These are phyloP conservation scores for Ectropis crepuscularia DNA, from an alignment of 2,888 invertebrate species.

Conservation along the genomic window DNA sequence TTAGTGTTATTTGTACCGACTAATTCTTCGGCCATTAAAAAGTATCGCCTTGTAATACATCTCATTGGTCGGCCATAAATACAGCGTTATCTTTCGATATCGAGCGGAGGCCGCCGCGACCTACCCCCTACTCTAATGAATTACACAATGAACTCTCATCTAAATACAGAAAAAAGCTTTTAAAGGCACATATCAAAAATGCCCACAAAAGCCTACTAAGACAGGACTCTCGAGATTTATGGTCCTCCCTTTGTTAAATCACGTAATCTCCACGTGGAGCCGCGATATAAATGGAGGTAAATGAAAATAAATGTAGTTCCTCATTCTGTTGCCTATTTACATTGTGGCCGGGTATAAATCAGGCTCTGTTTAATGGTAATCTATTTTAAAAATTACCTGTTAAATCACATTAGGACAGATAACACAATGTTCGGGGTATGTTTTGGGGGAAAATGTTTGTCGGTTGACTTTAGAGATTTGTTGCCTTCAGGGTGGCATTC, in stretches of 20 bases:
- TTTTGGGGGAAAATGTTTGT: constrained; percentile 76
- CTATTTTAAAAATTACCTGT: constrained; percentile 82
- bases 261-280: constrained; percentile 84
- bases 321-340: constrained; percentile 83
- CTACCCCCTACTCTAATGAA: constrained; percentile 82
- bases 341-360: constrained; percentile 76
- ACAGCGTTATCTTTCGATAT: constrained; percentile 80
- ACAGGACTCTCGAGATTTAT: constrained; percentile 82
- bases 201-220: constrained; percentile 84
- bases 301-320: constrained; percentile 85
- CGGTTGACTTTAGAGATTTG: constrained; percentile 73
- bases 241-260: constrained; percentile 82
- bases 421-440: constrained; percentile 78
- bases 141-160: constrained; percentile 85
- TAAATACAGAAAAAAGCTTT: constrained; percentile 86
- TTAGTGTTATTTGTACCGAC: constrained; percentile 70
- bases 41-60: constrained; percentile 75
- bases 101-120: constrained; percentile 75
- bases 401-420: constrained; percentile 84
- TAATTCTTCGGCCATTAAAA: constrained; percentile 76
- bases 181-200: constrained; percentile 85
- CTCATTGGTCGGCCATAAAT: constrained; percentile 80
- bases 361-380: constrained; percentile 77
- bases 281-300: constrained; percentile 82
- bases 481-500: constrained; percentile 79